Evolutionary conservation across 2,797 vertebrate genomes (phyloP), one percentile per base, ranked within the genome.

Genomic region (Sebastes kiyomatsui): DNA sequence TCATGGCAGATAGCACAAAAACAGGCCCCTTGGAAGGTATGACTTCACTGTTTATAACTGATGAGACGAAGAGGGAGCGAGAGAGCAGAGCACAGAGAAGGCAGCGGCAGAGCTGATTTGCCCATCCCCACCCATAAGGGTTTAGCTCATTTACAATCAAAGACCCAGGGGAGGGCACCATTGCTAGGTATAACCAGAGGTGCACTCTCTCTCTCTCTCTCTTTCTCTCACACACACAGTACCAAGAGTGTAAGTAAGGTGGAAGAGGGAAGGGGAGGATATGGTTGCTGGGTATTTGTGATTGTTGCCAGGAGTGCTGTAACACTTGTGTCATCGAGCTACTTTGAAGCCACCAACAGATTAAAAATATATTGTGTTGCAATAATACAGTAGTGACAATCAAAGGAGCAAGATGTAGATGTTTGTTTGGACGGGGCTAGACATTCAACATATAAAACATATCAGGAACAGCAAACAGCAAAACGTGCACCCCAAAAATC

Each of bases 21-120:
- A 95, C 94, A 94, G 90, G 91, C 89, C 89, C 90, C 38, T 73
- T 93, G 92, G 94, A 95, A 95, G 94, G 92, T 94, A 95, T 96
- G 95, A 96, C 95, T 95, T 96, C 95, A 96, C 88, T 93, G 93
- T 94, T 95, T 93, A 81, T 88, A 81, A 89, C 64, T 77, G 89
- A 89, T 86, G 90, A 93, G 92, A 90, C 74, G 35, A 85, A 87
- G 87, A 84, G 92, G 87, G 89, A 89, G 90, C 65, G 64, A 82
- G 84, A 67, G 77, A 79, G 84, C 68, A 52, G 78, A 79, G 66
- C 61, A 65, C 28, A 56, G 18, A 27, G 23, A 77, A 86, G 81
- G 82, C 83, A 81, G 87, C 84, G 79, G 87, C 13, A 89, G 71
- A 82, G 27, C 62, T 84, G 79, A 90, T 87, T 75, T 75, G 86